These are phyloP conservation scores for Pygathrix nemaeus DNA, from an alignment of 2,113 vertebrate genomes.

Conservation along the genomic window DNA sequence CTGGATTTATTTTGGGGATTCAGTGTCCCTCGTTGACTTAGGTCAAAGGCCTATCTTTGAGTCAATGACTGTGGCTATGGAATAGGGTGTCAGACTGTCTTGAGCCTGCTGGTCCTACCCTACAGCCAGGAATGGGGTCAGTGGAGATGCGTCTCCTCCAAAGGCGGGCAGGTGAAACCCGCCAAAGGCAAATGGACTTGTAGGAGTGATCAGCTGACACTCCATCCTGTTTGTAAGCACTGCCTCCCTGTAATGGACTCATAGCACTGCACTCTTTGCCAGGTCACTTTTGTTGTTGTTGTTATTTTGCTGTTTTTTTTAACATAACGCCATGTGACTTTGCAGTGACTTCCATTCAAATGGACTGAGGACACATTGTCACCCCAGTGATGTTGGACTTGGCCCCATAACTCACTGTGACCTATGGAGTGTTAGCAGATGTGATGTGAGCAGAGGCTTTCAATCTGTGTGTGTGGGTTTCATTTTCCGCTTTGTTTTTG, in stretches of 20 bases:
- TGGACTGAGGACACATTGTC: neutral
- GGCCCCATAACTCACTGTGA: neutral
- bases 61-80: neutral
- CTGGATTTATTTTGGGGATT: neutral
- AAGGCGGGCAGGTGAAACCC: neutral
- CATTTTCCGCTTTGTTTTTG: no score
- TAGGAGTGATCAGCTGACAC: neutral
- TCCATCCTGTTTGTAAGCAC: neutral
- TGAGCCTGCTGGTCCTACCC: neutral
- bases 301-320: constrained; percentile 10
- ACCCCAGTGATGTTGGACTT: neutral
- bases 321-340: neutral
- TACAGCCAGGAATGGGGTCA: neutral
- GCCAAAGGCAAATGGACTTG: neutral
- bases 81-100: neutral
- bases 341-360: neutral
- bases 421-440: neutral
- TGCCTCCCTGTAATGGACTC: neutral
- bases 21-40: neutral
- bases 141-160: neutral
- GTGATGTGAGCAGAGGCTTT: neutral
- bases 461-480: no score
- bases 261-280: neutral
- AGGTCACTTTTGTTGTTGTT: neutral
- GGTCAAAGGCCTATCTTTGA: neutral